Evolutionary conservation across 1,140 invertebrate genomes (phyloP).

Genomic region (Ips nitidus): DNA sequence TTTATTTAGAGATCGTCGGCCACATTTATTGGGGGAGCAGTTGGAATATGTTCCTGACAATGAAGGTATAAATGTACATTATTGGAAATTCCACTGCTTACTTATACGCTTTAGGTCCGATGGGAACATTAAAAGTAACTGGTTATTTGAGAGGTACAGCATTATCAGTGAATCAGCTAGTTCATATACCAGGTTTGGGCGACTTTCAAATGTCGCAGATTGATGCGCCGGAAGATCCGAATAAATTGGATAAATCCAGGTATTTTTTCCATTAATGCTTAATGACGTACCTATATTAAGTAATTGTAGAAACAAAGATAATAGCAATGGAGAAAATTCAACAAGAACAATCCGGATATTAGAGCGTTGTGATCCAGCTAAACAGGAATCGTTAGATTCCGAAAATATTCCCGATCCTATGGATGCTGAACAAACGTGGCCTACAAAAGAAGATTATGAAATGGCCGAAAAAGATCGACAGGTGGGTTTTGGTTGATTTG

Average conservation of each 20-base stretch:
- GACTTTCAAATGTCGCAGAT: slow-evolving; percentile 90
- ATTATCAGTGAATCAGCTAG: slow-evolving; percentile 82
- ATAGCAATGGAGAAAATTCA: slow-evolving; percentile 16
- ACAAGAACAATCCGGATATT: slow-evolving; percentile 56
- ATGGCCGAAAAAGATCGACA: slow-evolving; percentile 65
- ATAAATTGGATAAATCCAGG: slow-evolving; percentile 63
- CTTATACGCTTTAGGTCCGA: slow-evolving; percentile 40
- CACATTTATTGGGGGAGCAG: slow-evolving; percentile 80
- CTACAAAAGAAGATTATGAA: slow-evolving; percentile 86
- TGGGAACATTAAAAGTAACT: slow-evolving; percentile 78
- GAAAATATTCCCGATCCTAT: slow-evolving; percentile 87
- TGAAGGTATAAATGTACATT: slow-evolving; percentile 48
- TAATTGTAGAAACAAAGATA: background rate
- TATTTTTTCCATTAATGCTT: slow-evolving; percentile 29
- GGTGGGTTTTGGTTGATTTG: slow-evolving; percentile 27
- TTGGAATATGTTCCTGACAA: slow-evolving; percentile 66
- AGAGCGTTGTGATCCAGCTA: slow-evolving; percentile 64
- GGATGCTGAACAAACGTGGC: slow-evolving; percentile 96
- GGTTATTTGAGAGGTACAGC: slow-evolving; percentile 82
- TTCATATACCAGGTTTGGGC: slow-evolving; percentile 89
- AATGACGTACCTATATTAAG: background rate
- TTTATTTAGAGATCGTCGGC: slow-evolving; percentile 73
- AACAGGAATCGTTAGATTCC: slow-evolving; percentile 74
- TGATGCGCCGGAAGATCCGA: slow-evolving; percentile 72
- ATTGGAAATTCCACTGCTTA: background rate